phyloP scores from a whole-genome alignment of 2,888 invertebrate genomes.

The Euzetes globulus region DNA sequence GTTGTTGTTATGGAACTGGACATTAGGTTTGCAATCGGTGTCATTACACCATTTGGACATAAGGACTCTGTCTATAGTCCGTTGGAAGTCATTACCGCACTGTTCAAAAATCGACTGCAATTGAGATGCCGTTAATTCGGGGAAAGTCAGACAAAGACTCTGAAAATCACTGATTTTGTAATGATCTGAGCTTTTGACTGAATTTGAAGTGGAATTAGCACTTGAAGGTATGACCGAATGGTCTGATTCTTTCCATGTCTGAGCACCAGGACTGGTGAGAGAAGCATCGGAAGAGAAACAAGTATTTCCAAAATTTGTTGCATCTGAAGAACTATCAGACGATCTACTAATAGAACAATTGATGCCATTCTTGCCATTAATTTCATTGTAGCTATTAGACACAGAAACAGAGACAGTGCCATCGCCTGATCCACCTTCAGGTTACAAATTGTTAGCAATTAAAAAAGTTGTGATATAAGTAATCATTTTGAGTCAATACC shows the following conservation, averaged over 20 bases:
- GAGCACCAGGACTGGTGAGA: neutral
- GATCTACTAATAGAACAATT: constrained; percentile 13
- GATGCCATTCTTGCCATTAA: neutral
- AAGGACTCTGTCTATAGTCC: constrained; percentile 32
- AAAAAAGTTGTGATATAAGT: neutral
- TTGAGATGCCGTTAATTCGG: constrained; percentile 28
- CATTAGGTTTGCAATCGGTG: constrained; percentile 14
- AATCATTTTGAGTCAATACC: neutral
- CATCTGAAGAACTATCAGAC: constrained; percentile 19
- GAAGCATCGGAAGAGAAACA: neutral
- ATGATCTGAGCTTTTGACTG: constrained; percentile 19
- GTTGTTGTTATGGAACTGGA: constrained; percentile 10
- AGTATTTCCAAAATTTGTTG: neutral
- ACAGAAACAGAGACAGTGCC: too few species aligned
- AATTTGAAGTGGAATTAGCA: neutral
- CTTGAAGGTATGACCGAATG: neutral
- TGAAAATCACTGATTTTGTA: constrained; percentile 32
- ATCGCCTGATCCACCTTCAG: neutral
- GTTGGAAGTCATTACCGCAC: constrained; percentile 32
- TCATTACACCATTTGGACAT: constrained; percentile 32
- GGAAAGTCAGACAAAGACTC: constrained; percentile 30
- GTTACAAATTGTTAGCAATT: neutral
- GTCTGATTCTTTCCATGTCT: neutral
- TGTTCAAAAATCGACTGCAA: constrained; percentile 33
- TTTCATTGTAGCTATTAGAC: constrained; percentile 5